Evolutionary conservation across 2,888 invertebrate species (phyloP).

Genomic region (Eupithecia vulgata): DNA sequence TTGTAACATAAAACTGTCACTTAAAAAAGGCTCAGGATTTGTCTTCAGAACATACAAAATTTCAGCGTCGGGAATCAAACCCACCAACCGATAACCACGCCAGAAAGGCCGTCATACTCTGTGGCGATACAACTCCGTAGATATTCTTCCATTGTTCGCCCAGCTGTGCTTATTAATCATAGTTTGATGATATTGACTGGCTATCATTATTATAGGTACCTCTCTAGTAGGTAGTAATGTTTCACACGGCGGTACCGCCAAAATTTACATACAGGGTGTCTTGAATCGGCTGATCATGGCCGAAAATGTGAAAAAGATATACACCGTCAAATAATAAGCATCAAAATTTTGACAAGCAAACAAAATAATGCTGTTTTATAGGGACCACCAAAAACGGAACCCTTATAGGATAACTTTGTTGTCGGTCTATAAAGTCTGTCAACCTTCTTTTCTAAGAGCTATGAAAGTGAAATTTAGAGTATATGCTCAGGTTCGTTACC

Average conservation of each 20-base stretch:
- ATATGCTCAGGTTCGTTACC: too few species aligned
- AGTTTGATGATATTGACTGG: constrained; percentile 78
- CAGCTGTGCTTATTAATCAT: constrained; percentile 68
- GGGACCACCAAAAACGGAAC: too few species aligned
- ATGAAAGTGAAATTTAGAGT: too few species aligned
- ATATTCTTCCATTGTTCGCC: constrained; percentile 18
- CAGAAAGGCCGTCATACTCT: not conserved
- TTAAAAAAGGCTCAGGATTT: not conserved
- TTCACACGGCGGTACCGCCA: constrained; percentile 65
- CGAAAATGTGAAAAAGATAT: not conserved
- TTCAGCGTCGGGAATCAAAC: not conserved
- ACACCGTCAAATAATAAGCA: not conserved
- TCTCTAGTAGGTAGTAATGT: constrained; percentile 61
- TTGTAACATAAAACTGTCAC: not conserved
- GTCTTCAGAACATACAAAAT: not conserved
- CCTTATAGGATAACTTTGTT: too few species aligned
- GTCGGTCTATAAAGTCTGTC: too few species aligned
- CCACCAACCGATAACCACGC: not conserved
- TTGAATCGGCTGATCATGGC: not conserved
- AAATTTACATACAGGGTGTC: constrained; percentile 58
- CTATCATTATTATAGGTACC: constrained; percentile 62
- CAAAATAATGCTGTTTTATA: not conserved
- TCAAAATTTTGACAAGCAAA: not conserved
- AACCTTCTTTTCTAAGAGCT: too few species aligned
- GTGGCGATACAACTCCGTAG: not conserved